phyloP scores from a whole-genome alignment of 2,797 vertebrate genomes.

The Lepidocolaptes lacrymiger region DNA sequence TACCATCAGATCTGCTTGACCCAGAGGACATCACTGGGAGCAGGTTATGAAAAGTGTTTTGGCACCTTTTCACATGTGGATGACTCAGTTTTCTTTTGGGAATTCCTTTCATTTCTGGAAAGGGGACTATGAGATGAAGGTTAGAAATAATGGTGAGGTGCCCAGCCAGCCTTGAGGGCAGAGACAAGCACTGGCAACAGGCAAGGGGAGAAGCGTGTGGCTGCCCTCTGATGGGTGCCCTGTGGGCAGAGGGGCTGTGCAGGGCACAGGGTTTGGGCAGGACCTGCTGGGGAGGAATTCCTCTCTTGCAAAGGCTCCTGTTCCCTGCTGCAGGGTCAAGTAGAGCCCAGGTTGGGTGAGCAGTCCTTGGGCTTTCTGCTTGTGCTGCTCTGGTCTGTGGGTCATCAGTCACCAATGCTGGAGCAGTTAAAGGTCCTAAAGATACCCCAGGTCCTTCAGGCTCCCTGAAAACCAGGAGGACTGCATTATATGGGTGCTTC shows the following conservation, averaged over 20 bases:
- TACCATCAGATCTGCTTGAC: not conserved
- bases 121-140: not conserved
- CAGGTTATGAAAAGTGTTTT: not conserved
- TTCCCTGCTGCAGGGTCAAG: not conserved
- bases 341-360: not conserved
- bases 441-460: not conserved
- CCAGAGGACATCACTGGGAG: not conserved
- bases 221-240: not conserved
- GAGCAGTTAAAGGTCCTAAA: not conserved
- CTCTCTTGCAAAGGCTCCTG: not conserved
- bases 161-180: not conserved
- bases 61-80: not conserved
- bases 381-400: fast-evolving
- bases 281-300: not conserved
- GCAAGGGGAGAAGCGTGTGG: not conserved
- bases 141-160: not conserved
- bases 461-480: not conserved
- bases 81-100: not conserved
- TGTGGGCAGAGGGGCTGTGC: not conserved
- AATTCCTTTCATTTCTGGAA: not conserved
- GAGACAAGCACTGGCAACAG: not conserved
- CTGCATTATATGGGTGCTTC: not conserved
- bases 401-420: not conserved
- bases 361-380: not conserved
- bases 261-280: not conserved